Conservation (phyloP, 2,888 invertebrate genomes). For the Stenurella melanura region DNA sequence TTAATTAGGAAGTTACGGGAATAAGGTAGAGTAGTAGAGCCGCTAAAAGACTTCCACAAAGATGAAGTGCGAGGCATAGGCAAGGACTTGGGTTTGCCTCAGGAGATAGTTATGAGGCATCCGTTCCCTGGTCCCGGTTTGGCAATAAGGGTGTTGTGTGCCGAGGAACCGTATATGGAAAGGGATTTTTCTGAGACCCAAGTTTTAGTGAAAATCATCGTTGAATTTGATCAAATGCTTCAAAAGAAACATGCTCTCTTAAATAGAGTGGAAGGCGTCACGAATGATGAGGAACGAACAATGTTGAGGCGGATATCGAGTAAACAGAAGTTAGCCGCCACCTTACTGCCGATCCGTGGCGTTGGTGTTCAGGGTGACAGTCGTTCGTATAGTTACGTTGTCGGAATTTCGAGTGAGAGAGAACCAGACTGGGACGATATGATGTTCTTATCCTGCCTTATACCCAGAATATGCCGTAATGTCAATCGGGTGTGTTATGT, state of each 20-base stretch:
- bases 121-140: conserved; percentile 99
- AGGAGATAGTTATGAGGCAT: conserved; percentile 92
- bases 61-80: conserved; percentile 96
- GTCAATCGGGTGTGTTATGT: conserved; percentile 97
- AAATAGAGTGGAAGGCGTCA: conserved; percentile 89
- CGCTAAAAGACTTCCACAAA: conserved; percentile 99
- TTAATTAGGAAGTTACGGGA: conserved; percentile 85
- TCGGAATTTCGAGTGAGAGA: conserved; percentile 90
- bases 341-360: conserved; percentile 92
- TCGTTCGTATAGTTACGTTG: conserved; percentile 96
- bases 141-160: conserved; percentile 96
- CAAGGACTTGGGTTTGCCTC: conserved; percentile 90
- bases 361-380: conserved; percentile 99
- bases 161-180: conserved; percentile 95
- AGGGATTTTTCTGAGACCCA: conserved; percentile 97
- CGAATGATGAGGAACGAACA: conserved; percentile 80
- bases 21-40: conserved; percentile 92
- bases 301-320: conserved; percentile 85
- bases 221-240: conserved; percentile 93
- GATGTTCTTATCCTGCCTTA: conserved; percentile 90
- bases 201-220: conserved; percentile 95
- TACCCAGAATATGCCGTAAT: conserved; percentile 96
- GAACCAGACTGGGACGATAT: conserved; percentile 92
- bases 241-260: conserved; percentile 94
- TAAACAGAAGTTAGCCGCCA: conserved; percentile 86